Conservation (phyloP, 2,113 vertebrate genomes). For the Oxyruncus cristatus region DNA sequence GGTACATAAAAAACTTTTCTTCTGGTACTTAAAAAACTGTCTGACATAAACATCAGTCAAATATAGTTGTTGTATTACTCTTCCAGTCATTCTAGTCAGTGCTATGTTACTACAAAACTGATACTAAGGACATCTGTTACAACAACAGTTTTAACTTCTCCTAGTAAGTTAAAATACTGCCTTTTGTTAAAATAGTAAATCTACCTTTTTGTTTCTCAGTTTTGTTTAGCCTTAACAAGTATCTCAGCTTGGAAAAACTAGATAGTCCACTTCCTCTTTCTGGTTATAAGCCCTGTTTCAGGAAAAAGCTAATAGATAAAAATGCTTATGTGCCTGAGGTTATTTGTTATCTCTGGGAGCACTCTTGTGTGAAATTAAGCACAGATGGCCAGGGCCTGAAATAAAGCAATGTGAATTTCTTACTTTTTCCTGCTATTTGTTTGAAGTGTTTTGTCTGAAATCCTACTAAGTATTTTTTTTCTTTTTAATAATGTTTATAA, state of each 20-base stretch:
- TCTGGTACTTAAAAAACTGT: background rate
- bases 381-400: background rate
- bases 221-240: background rate
- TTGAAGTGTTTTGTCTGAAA: background rate
- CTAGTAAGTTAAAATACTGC: background rate
- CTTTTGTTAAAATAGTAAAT: background rate
- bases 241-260: background rate
- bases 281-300: background rate
- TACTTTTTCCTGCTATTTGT: background rate
- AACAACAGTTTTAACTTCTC: background rate
- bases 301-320: background rate
- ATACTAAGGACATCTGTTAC: fast-evolving
- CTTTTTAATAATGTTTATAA: background rate
- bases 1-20: background rate
- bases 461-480: background rate
- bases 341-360: background rate
- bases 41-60: background rate
- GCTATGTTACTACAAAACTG: background rate
- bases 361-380: background rate
- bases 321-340: background rate
- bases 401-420: background rate
- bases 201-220: background rate
- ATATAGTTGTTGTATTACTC: background rate
- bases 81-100: background rate
- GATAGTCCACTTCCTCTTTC: background rate